Conservation (phyloP, 2,797 vertebrate genomes). For the Cuculus canorus region DNA sequence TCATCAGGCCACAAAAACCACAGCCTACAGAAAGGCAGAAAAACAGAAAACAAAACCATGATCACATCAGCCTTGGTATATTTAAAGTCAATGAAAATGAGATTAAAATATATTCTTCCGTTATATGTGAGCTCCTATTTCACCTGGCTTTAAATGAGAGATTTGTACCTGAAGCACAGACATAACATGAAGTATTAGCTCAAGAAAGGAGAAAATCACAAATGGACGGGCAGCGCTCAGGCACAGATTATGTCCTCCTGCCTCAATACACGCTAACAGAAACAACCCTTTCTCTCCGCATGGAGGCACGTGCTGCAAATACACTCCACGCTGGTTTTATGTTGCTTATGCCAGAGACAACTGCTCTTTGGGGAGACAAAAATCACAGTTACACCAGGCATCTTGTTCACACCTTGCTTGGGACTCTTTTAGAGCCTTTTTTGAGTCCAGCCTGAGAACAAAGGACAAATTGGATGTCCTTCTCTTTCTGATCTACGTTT, state of each 20-base stretch:
- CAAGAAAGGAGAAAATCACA: neutral
- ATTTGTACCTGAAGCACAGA: neutral
- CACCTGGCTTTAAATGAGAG: neutral
- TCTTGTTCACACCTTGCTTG: neutral
- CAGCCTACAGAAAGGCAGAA: constrained; percentile 77
- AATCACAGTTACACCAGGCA: neutral
- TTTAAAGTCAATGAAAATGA: neutral
- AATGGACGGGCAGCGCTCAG: neutral
- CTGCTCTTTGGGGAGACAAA: neutral
- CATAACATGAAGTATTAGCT: neutral
- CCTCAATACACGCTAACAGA: neutral
- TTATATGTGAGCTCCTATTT: neutral
- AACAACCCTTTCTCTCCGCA: neutral
- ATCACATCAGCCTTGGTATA: neutral
- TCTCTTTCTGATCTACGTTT: neutral
- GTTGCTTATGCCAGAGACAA: neutral
- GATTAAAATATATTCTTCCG: neutral
- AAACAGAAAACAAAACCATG: neutral
- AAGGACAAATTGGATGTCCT: neutral
- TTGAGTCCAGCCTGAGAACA: neutral
- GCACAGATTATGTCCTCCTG: neutral
- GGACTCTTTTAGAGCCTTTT: neutral
- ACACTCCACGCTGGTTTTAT: neutral
- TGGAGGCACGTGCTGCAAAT: neutral
- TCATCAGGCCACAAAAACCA: constrained; percentile 99